Percentiles rank a stretch among this genome's conserved stretches.
Evolutionary conservation across 2,797 vertebrate species (phyloP).

Genomic region (Xerus rutilus): DNA sequence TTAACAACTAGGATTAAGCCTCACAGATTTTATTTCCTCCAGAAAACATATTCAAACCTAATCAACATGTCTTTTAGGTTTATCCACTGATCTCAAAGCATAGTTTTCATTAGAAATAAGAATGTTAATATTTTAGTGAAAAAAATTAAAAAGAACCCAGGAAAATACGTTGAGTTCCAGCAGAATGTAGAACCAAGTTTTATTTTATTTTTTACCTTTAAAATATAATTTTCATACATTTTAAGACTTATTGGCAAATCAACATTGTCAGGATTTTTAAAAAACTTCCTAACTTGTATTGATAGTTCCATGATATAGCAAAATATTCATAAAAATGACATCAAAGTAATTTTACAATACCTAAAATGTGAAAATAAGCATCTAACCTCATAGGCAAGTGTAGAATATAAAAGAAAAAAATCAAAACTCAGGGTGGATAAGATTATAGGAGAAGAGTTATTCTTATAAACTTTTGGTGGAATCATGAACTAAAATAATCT

Average conservation of each 20-base stretch:
- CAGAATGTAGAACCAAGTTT: background rate
- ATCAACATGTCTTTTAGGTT: background rate
- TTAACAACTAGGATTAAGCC: background rate
- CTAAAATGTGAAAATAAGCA: background rate
- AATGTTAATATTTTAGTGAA: conserved; percentile 5
- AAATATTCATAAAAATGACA: background rate
- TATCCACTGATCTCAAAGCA: background rate
- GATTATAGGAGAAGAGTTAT: background rate
- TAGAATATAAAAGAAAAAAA: background rate
- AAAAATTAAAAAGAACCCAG: background rate
- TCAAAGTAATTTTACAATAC: background rate
- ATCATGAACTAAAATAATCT: background rate
- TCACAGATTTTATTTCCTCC: background rate
- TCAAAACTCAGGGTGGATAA: background rate
- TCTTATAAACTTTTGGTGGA: background rate
- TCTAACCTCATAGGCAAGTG: background rate
- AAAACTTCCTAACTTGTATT: background rate
- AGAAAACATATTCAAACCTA: background rate
- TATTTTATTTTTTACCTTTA: background rate
- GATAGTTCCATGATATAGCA: background rate
- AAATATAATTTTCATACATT: background rate
- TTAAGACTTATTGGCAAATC: background rate
- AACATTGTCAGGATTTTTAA: background rate
- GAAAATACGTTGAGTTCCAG: background rate
- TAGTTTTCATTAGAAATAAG: background rate